Conservation (phyloP, 2,113 vertebrate genomes). For the Rhynchomys soricoides region DNA sequence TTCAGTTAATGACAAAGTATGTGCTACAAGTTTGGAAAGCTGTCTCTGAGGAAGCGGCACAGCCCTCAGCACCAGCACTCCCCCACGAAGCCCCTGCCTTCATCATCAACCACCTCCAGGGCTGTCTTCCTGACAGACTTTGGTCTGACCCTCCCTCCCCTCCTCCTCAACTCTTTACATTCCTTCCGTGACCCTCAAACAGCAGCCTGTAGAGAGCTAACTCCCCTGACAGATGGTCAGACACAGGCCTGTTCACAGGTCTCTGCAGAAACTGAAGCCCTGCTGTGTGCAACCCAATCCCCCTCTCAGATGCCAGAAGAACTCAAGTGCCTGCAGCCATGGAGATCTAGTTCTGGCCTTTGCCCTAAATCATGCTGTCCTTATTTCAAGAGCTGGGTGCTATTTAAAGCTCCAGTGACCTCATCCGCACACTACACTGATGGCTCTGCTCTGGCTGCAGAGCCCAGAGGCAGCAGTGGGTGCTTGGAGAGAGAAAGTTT, state of each 20-base stretch:
- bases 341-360: constrained; percentile 33
- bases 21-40: not conserved
- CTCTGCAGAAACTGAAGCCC: not conserved
- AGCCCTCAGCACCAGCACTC: not conserved
- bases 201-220: not conserved
- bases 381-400: constrained; percentile 66
- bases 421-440: not conserved
- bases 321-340: not conserved
- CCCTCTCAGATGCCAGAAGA: not conserved
- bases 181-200: not conserved
- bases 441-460: not conserved
- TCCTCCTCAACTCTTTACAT: not conserved
- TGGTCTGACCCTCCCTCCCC: not conserved
- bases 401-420: constrained; percentile 71
- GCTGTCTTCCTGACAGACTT: not conserved
- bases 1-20: too few relatives aligned
- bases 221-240: not conserved
- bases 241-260: not conserved
- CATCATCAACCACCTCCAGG: not conserved
- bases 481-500: not conserved
- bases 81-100: not conserved
- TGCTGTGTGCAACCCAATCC: not conserved
- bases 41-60: not conserved
- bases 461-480: not conserved
- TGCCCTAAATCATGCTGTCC: constrained; percentile 64